Evolutionary conservation across 2,797 vertebrate species (phyloP), one percentile per base, ranked within the genome.

Genomic region (Caiman crocodilus): DNA sequence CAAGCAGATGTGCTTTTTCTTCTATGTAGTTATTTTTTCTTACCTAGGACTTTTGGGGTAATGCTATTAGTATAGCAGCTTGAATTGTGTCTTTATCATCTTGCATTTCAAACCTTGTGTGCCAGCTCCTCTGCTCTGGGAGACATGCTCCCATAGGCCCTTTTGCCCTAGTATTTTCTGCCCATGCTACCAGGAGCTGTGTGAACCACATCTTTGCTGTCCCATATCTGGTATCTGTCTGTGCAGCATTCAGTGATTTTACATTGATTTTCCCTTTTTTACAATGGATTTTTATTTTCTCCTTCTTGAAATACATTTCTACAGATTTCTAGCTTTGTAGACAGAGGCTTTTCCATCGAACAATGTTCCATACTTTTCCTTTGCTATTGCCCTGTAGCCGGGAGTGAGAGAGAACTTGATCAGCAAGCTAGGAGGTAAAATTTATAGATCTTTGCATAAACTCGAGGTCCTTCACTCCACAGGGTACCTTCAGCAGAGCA

Each of bases 31-130:
- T 32, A 7, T 30, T 57, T 57, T 11, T 13, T 0, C 55, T 55
- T 32, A 12, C 67, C 1, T 1, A 1, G 28, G 58, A 11, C 5
- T 7, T 28, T 32, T 5, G 23, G 12, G 21, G 14, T 57, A 57
- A 5, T 42, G 42, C 42, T 42, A 42, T 42, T 7, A 3, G 12
- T 15, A 35, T 3, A 74, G 9, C n/a, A 50, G 28, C 12, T 25
- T 14, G 21, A 73, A 5, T 10, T 17, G 28, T 18, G 14, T 28
- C 55, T 20, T 28, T 32, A 61, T 56, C n/a, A 6, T 2, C 50
- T 3, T 26, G 61, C 6, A 18, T n/a, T 82, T 20, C 65, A 12
- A 42, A 9, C 21, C n/a, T 57, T 7, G 18, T 16, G 9, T 60
- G 42, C 58, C 55, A 32, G 21, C 12, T n/a, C 59, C 18, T 25